Evolutionary conservation across 2,888 invertebrate species (phyloP).

Genomic region (Sialis lutaria): DNA sequence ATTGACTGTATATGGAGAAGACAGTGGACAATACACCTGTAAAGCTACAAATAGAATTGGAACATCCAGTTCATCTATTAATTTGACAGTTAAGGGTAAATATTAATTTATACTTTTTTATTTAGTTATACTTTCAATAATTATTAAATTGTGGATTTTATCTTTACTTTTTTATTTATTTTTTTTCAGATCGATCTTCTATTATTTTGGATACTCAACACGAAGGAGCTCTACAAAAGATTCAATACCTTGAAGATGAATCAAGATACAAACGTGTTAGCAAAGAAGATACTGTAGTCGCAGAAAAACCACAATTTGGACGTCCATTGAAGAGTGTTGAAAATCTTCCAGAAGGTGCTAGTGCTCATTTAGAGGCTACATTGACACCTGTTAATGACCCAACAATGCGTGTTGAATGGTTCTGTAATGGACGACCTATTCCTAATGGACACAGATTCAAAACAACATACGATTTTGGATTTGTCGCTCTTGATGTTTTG

Average conservation of each 20-base stretch:
- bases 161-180: background rate
- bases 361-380: slow-evolving; percentile 85
- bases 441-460: slow-evolving; percentile 90
- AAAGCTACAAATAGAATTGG: slow-evolving; percentile 74
- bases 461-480: slow-evolving; percentile 94
- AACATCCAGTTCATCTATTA: slow-evolving; percentile 64
- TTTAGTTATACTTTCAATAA: slow-evolving; percentile 2
- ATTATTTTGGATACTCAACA: slow-evolving; percentile 85
- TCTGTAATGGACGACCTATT: slow-evolving; percentile 83
- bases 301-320: slow-evolving; percentile 81
- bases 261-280: slow-evolving; percentile 54
- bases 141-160: background rate
- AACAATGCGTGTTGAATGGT: slow-evolving; percentile 98
- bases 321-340: slow-evolving; percentile 71
- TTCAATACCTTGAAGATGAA: slow-evolving; percentile 78
- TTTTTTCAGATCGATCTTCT: slow-evolving; percentile 47
- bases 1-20: slow-evolving; percentile 82
- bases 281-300: slow-evolving; percentile 55
- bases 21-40: slow-evolving; percentile 84
- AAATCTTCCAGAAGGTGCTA: slow-evolving; percentile 69
- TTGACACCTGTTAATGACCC: slow-evolving; percentile 95
- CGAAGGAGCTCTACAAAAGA: slow-evolving; percentile 81
- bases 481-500: slow-evolving; percentile 87
- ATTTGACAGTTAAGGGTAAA: slow-evolving; percentile 65
- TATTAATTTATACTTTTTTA: slow-evolving; percentile 14